phyloP scores from a whole-genome alignment of 2,888 invertebrate species.

The Tetrapedia diversipes region DNA sequence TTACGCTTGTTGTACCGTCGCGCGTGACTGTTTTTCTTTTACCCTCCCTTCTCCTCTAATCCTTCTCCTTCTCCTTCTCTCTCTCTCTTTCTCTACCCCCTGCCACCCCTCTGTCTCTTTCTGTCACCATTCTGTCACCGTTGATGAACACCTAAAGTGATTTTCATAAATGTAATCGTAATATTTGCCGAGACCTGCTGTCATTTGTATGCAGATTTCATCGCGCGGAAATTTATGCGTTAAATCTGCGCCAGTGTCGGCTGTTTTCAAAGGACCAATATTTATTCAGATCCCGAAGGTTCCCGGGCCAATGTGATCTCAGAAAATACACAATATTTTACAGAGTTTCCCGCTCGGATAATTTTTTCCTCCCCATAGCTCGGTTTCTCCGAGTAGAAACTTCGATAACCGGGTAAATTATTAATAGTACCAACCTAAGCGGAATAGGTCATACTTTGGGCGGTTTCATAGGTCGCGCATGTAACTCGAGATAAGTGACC shows the following conservation, averaged over 20 bases:
- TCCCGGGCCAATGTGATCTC: constrained; percentile 2
- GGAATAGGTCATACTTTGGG: no score
- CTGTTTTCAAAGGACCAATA: constrained; percentile 27
- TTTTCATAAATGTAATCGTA: constrained; percentile 32
- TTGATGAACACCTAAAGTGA: constrained; percentile 25
- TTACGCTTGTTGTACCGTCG: constrained; percentile 36
- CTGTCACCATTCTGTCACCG: background rate
- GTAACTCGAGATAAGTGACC: no score
- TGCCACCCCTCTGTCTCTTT: no score
- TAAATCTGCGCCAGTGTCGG: constrained; percentile 13
- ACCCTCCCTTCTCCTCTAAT: background rate
- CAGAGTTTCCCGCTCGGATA: background rate
- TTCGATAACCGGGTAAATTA: no score
- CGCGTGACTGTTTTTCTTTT: background rate
- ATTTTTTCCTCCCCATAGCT: no score
- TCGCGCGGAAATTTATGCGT: constrained; percentile 22
- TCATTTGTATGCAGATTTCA: constrained; percentile 36
- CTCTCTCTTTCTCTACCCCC: background rate
- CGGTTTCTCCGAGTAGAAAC: no score
- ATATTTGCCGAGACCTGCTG: constrained; percentile 11
- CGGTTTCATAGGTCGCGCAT: no score
- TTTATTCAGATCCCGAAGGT: constrained; percentile 31
- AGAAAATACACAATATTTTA: constrained; percentile 21
- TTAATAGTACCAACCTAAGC: no score
- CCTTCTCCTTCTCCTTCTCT: background rate